phyloP scores from a whole-genome alignment of 2,113 vertebrate species.

The Erythrolamprus reginae region DNA sequence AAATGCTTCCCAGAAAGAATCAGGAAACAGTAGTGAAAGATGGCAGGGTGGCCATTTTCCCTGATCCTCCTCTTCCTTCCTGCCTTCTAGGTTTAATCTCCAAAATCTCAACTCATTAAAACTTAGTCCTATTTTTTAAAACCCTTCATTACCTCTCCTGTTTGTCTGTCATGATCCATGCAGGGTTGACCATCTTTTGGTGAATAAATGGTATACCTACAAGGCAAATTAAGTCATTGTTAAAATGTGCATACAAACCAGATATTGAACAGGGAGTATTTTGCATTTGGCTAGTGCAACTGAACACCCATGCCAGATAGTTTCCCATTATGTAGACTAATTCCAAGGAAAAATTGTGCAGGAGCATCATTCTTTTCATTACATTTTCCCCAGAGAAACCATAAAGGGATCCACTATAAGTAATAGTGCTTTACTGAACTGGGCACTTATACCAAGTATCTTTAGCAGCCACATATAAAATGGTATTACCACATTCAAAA shows the following conservation, averaged over 20 bases:
- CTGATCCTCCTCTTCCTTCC: no score
- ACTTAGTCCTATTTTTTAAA: background rate
- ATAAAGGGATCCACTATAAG: background rate
- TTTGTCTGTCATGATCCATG: conserved; percentile 98
- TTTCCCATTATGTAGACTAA: background rate
- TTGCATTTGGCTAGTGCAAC: background rate
- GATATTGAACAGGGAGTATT: rapidly evolving
- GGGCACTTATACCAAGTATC: background rate
- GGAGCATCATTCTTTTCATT: background rate
- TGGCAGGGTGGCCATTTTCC: background rate
- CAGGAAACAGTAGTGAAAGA: background rate
- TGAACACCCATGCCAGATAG: background rate
- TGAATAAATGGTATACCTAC: conserved; percentile 94
- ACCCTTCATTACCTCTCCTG: conserved; percentile 83
- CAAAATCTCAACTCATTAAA: background rate
- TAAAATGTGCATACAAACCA: background rate
- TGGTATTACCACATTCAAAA: background rate
- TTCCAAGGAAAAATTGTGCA: background rate
- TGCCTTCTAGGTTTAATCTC: background rate
- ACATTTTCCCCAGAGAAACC: background rate
- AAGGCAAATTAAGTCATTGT: conserved; percentile 1
- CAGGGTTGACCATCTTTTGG: conserved; percentile 97
- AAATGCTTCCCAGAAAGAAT: background rate
- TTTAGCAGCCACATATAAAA: background rate
- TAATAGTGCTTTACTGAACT: background rate